phyloP scores from a whole-genome alignment of 2,888 invertebrate genomes.

The Chrysolina americana region DNA sequence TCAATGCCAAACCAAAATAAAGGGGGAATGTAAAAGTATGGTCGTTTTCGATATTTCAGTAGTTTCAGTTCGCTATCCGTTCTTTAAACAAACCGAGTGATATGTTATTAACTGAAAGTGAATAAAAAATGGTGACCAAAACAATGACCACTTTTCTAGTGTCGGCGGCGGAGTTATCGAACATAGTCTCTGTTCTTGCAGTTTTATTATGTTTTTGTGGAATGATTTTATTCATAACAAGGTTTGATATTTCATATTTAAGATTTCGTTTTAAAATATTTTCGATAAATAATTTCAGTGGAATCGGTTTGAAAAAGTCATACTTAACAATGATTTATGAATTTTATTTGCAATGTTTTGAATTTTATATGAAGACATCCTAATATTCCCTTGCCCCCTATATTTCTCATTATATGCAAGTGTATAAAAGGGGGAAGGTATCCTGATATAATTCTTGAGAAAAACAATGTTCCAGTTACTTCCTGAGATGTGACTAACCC shows the following conservation, averaged over 20 bases:
- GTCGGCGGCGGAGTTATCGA: constrained; percentile 82
- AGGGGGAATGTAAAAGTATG: constrained; percentile 37
- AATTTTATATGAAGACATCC: no score
- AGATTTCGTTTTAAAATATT: background rate
- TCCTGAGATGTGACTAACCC: no score
- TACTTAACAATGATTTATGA: constrained; percentile 24
- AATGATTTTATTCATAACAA: constrained; percentile 82
- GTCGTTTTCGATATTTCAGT: constrained; percentile 25
- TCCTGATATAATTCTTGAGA: no score
- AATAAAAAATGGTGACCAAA: constrained; percentile 53
- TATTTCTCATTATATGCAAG: no score
- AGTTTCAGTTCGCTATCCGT: constrained; percentile 23
- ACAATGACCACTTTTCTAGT: constrained; percentile 76
- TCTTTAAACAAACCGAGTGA: constrained; percentile 36
- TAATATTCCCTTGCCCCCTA: no score
- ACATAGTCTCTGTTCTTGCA: constrained; percentile 82
- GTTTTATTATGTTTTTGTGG: constrained; percentile 82
- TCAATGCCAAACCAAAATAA: constrained; percentile 44
- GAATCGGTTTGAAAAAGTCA: no score
- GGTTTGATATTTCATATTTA: constrained; percentile 67
- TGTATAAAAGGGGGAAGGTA: no score
- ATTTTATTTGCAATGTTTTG: no score
- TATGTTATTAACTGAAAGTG: constrained; percentile 42
- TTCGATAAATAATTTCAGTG: no score
- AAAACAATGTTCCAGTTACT: no score